Evolutionary conservation across 2,888 invertebrate genomes (phyloP).

Genomic region (Dichetophora obliterata): DNA sequence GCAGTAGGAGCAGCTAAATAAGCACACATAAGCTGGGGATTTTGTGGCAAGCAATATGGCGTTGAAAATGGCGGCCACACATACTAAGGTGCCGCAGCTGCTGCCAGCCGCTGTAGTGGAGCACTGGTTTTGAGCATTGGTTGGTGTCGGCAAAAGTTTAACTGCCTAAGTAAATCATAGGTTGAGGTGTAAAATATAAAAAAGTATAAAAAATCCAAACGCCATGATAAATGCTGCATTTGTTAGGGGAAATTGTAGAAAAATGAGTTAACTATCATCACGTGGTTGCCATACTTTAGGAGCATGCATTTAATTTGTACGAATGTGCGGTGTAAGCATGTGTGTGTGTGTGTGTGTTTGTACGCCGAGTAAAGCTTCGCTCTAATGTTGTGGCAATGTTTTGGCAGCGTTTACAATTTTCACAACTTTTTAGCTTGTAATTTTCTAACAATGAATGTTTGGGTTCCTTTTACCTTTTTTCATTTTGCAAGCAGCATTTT

Average conservation of each 20-base stretch:
- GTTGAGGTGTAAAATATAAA: slow-evolving; percentile 18
- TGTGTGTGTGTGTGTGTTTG: slow-evolving; percentile 14
- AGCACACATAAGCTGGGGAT: slow-evolving; percentile 13
- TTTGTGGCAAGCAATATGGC: slow-evolving; percentile 29
- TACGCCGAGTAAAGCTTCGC: slow-evolving; percentile 19
- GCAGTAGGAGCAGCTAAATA: background rate
- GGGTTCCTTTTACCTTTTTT: background rate
- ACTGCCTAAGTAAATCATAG: slow-evolving; percentile 23
- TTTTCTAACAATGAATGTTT: slow-evolving; percentile 12
- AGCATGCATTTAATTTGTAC: background rate
- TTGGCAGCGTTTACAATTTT: slow-evolving; percentile 26
- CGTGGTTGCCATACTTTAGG: slow-evolving; percentile 9
- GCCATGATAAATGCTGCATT: background rate
- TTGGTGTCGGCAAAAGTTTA: background rate
- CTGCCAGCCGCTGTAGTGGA: background rate
- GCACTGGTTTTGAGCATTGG: background rate
- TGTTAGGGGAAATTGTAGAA: slow-evolving; percentile 14
- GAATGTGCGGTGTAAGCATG: slow-evolving; percentile 13
- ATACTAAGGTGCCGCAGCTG: background rate
- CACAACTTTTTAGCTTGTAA: slow-evolving; percentile 22
- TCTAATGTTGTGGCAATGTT: slow-evolving; percentile 12
- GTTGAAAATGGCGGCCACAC: background rate
- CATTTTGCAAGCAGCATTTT: background rate
- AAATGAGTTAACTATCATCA: slow-evolving; percentile 27
- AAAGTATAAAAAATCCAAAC: background rate